Base-by-base conservation (phyloP, 64 coral and sea anemone species). In the Montipora efflorescens region DNA sequence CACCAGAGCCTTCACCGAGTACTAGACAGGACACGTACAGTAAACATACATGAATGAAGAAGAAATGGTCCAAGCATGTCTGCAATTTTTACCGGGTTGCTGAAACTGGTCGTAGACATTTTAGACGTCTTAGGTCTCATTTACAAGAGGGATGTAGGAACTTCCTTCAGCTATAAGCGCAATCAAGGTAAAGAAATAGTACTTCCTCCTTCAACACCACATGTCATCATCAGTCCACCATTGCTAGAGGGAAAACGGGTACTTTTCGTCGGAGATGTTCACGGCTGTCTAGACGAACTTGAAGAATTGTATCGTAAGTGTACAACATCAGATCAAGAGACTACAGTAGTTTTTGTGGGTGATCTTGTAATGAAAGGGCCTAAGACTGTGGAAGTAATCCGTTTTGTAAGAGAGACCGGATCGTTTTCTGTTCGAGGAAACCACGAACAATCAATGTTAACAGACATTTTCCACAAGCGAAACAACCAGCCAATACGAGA, bases 341-440 rank as follows among this genome's bases (percentile, higher is more conserved):
- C 90, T 73, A 77, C 78, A 25, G 16, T 95, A 62, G 83, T 95
- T 28, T 77, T 92, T 18, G 85, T 78, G 12, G 94, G 94, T 62
- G 94, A 95, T 70, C 83, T 95, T 80, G 94, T 95, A 11, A 79
- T 87, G 51, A 95, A 95, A 75, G 94, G 94, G 16, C 94, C 94
- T 0, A 88, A 95, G 73, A 88, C 81, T 10, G 16, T 92, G 18
- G 89, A 88, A 82, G 90, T 90, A 23, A 84, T 95, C 7, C 76
- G 52, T 6, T 95, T 81, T 80, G 94, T 64, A 22, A 82, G 94
- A 62, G 85, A 80, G 76, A 95, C 90, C 58, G 94, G 90, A 14
- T 82, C 94, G 76, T 92, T 95, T 5, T 92, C 94, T 18, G 94
- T 95, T 10, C 59, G 94, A 75, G 94, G 94, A 43, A 95, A 95